Conservation (phyloP, 2,888 invertebrate species). For the Odontocerum albicorne region DNA sequence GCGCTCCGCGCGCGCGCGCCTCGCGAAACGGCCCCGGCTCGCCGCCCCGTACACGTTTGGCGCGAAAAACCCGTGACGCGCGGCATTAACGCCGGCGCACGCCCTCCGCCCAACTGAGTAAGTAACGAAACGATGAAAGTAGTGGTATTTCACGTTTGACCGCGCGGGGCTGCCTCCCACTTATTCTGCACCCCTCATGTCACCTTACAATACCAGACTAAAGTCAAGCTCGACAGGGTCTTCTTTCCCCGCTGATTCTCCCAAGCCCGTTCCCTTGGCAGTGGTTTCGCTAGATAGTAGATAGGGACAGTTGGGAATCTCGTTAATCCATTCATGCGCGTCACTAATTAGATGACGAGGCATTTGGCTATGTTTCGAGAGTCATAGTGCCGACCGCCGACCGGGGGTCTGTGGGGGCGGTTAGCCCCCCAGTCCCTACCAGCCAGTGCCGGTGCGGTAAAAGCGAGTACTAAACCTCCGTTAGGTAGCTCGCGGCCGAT, state of each 20-base stretch:
- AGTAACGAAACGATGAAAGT: slow-evolving; percentile 44
- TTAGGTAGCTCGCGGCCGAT: too few species aligned
- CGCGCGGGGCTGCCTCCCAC: slow-evolving; percentile 48
- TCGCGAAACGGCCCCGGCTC: too few species aligned
- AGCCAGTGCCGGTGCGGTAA: too few species aligned
- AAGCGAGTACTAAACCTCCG: too few species aligned
- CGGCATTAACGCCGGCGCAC: slow-evolving; percentile 39
- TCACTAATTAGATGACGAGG: slow-evolving; percentile 64
- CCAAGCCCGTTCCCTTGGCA: slow-evolving; percentile 66
- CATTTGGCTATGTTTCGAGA: slow-evolving; percentile 56
- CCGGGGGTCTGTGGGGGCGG: too few species aligned
- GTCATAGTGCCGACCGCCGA: slow-evolving; percentile 57
- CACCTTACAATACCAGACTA: slow-evolving; percentile 65
- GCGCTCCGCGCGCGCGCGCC: too few species aligned
- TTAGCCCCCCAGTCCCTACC: too few species aligned
- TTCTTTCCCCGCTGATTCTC: slow-evolving; percentile 71
- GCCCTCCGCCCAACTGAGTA: slow-evolving; percentile 43
- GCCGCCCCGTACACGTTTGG: slow-evolving; percentile 57
- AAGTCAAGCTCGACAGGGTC: slow-evolving; percentile 70
- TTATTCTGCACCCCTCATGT: slow-evolving; percentile 64
- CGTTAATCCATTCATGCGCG: slow-evolving; percentile 65
- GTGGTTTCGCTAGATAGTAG: slow-evolving; percentile 49
- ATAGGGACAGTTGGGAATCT: slow-evolving; percentile 57
- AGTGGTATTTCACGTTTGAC: slow-evolving; percentile 44
- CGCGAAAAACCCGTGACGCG: slow-evolving; percentile 43